A percentile compares a stretch with the other conserved stretches of the same genome.
phyloP scores from a whole-genome alignment of 2,888 invertebrate species.

The Ophion slaviceki region DNA sequence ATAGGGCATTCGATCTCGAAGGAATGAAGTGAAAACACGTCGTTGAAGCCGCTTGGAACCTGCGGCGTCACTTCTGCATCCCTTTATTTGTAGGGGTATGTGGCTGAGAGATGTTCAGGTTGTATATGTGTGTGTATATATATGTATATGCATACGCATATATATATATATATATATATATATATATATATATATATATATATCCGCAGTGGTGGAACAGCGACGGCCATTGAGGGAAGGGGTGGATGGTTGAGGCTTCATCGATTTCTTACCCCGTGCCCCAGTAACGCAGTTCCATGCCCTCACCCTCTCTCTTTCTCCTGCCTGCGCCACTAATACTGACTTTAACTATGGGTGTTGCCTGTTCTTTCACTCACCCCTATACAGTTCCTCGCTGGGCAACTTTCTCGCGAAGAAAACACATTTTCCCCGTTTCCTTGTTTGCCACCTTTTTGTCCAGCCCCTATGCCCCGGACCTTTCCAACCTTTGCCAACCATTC shows the following conservation, averaged over 20 bases:
- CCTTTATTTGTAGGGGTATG: neutral
- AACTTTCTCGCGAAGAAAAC: constrained; percentile 63
- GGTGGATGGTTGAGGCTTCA: constrained; percentile 78
- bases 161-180: neutral
- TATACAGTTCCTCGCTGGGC: constrained; percentile 38
- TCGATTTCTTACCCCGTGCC: constrained; percentile 82
- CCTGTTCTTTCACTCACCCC: constrained; percentile 49
- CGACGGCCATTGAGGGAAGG: constrained; percentile 59
- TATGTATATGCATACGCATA: neutral
- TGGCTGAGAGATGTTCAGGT: neutral
- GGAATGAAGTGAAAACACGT: constrained; percentile 52
- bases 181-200: constrained; percentile 9
- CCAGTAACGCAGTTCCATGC: constrained; percentile 79
- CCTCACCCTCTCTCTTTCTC: constrained; percentile 1
- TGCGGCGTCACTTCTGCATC: constrained; percentile 42
- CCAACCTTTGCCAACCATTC: constrained; percentile 18
- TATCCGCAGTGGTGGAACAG: constrained; percentile 19
- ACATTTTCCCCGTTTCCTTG: constrained; percentile 67
- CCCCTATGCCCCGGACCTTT: constrained; percentile 4
- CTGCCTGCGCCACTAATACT: neutral
- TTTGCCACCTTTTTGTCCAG: constrained; percentile 56
- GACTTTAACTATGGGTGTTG: constrained; percentile 70
- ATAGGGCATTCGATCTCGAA: neutral
- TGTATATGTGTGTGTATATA: neutral
- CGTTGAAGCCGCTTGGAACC: constrained; percentile 20